These are phyloP conservation scores for Oscarella lobularis DNA, from an alignment of 37 sponge, comb jelly and placozoan species.

Conservation along the genomic window DNA sequence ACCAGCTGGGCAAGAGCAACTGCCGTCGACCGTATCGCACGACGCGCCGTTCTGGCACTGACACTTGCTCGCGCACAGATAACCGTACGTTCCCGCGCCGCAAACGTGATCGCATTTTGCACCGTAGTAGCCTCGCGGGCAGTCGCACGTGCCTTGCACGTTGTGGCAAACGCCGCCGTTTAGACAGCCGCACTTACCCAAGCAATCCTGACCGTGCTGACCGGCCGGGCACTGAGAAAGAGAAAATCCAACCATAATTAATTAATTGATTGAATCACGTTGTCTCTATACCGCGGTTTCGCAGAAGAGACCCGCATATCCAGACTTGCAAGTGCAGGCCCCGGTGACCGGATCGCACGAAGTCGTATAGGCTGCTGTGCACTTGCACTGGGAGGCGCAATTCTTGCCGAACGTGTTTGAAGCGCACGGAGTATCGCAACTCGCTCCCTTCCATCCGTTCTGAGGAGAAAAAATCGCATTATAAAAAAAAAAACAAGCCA, in stretches of 20 bases:
- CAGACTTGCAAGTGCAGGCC: background rate
- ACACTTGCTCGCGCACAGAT: background rate
- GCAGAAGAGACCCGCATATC: background rate
- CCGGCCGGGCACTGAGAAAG: slow-evolving; percentile 7
- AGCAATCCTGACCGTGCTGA: background rate
- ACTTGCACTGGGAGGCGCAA: background rate
- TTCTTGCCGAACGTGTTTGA: background rate
- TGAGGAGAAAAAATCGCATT: too few species aligned
- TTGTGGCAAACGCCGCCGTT: slow-evolving; percentile 4
- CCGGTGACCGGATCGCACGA: background rate
- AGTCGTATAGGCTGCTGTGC: background rate
- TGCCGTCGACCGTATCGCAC: background rate
- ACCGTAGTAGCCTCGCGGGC: background rate
- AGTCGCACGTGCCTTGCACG: slow-evolving; percentile 2
- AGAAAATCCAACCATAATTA: too few species aligned
- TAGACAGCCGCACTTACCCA: slow-evolving; percentile 3
- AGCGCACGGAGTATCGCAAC: background rate
- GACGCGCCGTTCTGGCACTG: background rate
- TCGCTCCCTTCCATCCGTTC: background rate
- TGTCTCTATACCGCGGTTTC: too few species aligned
- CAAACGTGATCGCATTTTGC: background rate
- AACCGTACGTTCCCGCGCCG: background rate
- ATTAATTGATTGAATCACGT: too few species aligned
- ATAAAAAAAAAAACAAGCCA: too few species aligned
- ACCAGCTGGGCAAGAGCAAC: background rate